phyloP scores from a whole-genome alignment of 2,888 invertebrate species.

The Eupeodes luniger region DNA sequence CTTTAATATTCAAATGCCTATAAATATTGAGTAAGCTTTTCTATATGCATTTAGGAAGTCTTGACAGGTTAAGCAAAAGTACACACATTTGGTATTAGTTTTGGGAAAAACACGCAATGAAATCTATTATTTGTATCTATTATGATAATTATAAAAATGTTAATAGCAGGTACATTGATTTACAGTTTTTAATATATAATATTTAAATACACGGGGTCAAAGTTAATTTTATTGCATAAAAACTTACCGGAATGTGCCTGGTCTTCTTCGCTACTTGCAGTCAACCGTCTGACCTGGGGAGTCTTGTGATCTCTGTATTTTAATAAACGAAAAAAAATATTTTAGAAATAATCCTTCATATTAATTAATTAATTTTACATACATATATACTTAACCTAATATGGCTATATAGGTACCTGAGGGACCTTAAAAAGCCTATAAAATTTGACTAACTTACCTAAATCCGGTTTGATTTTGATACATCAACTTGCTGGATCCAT shows the following conservation, averaged over 20 bases:
- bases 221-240: too few species aligned
- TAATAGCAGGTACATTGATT: background rate
- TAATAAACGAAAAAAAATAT: background rate
- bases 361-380: too few species aligned
- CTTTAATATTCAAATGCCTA: background rate
- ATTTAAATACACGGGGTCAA: background rate
- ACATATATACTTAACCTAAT: too few species aligned
- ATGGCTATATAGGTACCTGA: too few species aligned
- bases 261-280: conserved; percentile 90
- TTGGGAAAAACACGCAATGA: conserved; percentile 70
- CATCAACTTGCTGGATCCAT: conserved; percentile 92
- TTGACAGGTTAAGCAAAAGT: conserved; percentile 58
- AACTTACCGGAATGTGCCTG: conserved; percentile 89
- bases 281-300: conserved; percentile 90
- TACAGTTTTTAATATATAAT: background rate
- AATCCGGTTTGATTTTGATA: conserved; percentile 89
- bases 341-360: too few species aligned
- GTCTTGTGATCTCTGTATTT: conserved; percentile 91
- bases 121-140: conserved; percentile 10
- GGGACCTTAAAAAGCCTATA: too few species aligned
- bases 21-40: background rate
- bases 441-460: conserved; percentile 86
- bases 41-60: conserved; percentile 43
- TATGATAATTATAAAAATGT: background rate
- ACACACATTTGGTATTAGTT: conserved; percentile 43